These are phyloP conservation scores for Mylabris sibirica DNA, from an alignment of 2,888 invertebrate genomes.

Conservation along the genomic window DNA sequence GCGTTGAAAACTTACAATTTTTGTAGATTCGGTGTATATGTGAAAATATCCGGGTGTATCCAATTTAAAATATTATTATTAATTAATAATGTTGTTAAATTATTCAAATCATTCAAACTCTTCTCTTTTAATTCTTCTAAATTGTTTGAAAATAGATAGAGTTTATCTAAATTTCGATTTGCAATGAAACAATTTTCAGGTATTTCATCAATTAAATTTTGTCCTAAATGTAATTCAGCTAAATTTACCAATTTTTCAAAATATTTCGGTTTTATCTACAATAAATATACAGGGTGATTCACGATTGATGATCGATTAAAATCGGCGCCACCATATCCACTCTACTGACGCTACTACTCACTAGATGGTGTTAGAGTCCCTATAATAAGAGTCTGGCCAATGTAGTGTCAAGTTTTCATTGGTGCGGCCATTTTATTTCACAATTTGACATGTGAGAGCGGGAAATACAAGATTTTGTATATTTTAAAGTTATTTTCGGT, in stretches of 20 bases:
- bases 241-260: constrained; percentile 66
- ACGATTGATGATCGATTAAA: too few species aligned
- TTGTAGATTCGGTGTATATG: constrained; percentile 70
- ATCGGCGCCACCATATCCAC: too few species aligned
- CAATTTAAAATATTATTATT: constrained; percentile 75
- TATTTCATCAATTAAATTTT: constrained; percentile 68
- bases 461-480: too few species aligned
- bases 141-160: constrained; percentile 75
- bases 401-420: too few species aligned
- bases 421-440: too few species aligned
- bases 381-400: too few species aligned
- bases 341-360: too few species aligned
- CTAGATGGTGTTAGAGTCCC: too few species aligned
- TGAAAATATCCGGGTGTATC: constrained; percentile 71
- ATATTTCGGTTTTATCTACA: constrained; percentile 65
- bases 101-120: constrained; percentile 69
- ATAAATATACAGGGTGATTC: constrained; percentile 10
- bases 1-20: constrained; percentile 67
- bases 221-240: constrained; percentile 73
- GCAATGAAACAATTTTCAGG: constrained; percentile 69
- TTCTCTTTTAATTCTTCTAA: constrained; percentile 69
- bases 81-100: constrained; percentile 72
- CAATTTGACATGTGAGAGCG: too few species aligned
- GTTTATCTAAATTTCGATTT: constrained; percentile 68
- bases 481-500: too few species aligned